These are phyloP conservation scores for Maniola hyperantus DNA, from an alignment of 2,888 invertebrate species.

Conservation along the genomic window DNA sequence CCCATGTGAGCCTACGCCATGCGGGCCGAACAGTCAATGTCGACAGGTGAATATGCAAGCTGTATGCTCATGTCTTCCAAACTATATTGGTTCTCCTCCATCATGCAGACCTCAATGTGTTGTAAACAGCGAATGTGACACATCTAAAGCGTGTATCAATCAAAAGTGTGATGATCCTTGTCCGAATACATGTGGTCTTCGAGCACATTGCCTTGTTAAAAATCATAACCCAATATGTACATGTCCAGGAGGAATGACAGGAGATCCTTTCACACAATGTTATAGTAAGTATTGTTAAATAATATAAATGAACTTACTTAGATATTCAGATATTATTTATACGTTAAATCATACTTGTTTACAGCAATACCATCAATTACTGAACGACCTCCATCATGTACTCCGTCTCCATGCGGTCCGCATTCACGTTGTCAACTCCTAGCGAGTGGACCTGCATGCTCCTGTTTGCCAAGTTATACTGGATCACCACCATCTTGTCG, in stretches of 20 bases:
- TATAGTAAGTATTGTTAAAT: slow-evolving; percentile 84
- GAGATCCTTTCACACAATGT: slow-evolving; percentile 93
- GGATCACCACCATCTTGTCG: slow-evolving; percentile 91
- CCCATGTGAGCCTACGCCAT: slow-evolving; percentile 92
- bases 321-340: neutral
- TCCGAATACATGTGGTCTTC: slow-evolving; percentile 92
- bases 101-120: slow-evolving; percentile 93
- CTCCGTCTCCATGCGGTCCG: slow-evolving; percentile 92
- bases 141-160: slow-evolving; percentile 91
- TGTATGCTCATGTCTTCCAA: slow-evolving; percentile 92
- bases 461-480: slow-evolving; percentile 89
- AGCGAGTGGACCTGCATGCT: slow-evolving; percentile 89
- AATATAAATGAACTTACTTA: neutral
- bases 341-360: slow-evolving; percentile 36
- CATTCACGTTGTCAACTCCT: slow-evolving; percentile 90
- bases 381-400: slow-evolving; percentile 88
- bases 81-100: slow-evolving; percentile 90
- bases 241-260: slow-evolving; percentile 91
- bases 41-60: slow-evolving; percentile 90
- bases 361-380: slow-evolving; percentile 73
- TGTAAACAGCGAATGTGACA: slow-evolving; percentile 92
- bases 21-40: slow-evolving; percentile 94
- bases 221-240: slow-evolving; percentile 95
- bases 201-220: slow-evolving; percentile 90
- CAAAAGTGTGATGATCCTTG: slow-evolving; percentile 95